Conservation (phyloP, 1,140 invertebrate species). For the Nymphalis io region DNA sequence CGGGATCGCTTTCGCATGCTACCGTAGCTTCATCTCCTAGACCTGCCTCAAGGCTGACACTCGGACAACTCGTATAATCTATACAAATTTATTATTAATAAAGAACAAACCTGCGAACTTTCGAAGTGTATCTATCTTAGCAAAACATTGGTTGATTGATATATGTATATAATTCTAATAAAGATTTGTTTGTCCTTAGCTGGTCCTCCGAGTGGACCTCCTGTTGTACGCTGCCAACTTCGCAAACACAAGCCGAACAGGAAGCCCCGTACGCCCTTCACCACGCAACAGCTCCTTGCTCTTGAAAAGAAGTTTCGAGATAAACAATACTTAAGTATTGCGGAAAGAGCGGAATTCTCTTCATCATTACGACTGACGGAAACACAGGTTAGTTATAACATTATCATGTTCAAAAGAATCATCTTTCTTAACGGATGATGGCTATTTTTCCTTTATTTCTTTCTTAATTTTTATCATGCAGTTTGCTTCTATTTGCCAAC, state of each 20-base stretch:
- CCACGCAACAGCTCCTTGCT: conserved; percentile 95
- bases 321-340: conserved; percentile 97
- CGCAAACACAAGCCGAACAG: conserved; percentile 96
- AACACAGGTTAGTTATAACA: conserved; percentile 84
- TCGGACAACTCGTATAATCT: too few species aligned
- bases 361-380: conserved; percentile 96
- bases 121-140: too few species aligned
- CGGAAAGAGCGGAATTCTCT: conserved; percentile 97
- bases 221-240: conserved; percentile 94
- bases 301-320: conserved; percentile 97
- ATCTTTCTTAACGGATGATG: too few species aligned
- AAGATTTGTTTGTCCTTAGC: conserved; percentile 44
- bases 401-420: background rate
- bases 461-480: background rate
- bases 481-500: too few species aligned
- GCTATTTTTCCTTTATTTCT: background rate
- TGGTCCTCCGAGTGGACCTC: conserved; percentile 81
- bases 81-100: too few species aligned
- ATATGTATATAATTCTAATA: background rate
- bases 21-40: too few species aligned
- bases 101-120: too few species aligned
- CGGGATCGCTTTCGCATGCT: too few species aligned
- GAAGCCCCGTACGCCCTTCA: conserved; percentile 98
- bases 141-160: too few species aligned
- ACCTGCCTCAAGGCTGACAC: too few species aligned